These are phyloP conservation scores for Parazoanthus atlanticus DNA, from an alignment of 92 coral and sea anemone species.

Conservation along the genomic window DNA sequence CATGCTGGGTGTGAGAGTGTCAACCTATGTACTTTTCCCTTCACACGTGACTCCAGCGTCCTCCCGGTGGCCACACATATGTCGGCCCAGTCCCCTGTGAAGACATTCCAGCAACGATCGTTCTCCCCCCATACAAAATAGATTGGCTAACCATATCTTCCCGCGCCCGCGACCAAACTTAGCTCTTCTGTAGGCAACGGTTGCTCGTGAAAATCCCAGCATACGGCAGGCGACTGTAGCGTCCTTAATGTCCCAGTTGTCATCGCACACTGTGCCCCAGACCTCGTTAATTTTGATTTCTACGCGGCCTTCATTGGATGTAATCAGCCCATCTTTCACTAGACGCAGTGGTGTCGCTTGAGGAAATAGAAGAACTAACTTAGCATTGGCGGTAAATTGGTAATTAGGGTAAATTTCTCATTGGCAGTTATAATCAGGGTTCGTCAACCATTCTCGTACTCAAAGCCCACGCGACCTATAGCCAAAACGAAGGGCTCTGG, in stretches of 20 bases:
- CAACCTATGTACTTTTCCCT: not conserved
- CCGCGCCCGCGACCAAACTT: slow-evolving; percentile 40
- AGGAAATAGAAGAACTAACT: not conserved
- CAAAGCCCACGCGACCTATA: no score
- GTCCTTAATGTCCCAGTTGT: slow-evolving; percentile 28
- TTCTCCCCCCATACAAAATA: slow-evolving; percentile 24
- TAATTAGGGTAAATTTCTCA: no score
- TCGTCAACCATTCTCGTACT: no score
- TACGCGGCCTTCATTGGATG: slow-evolving; percentile 17
- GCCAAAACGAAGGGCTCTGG: no score
- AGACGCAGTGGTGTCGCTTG: not conserved
- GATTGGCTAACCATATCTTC: slow-evolving; percentile 25
- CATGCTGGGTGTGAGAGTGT: not conserved
- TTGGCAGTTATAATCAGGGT: no score
- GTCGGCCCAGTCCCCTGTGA: slow-evolving; percentile 5
- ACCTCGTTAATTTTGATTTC: slow-evolving; percentile 13
- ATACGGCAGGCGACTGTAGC: slow-evolving; percentile 20
- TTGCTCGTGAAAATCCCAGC: slow-evolving; percentile 37
- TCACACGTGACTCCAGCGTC: slow-evolving; percentile 21
- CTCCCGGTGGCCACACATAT: slow-evolving; percentile 3
- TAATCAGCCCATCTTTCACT: not conserved
- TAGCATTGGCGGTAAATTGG: not conserved
- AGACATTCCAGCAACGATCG: slow-evolving; percentile 29
- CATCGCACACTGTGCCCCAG: slow-evolving; percentile 27
- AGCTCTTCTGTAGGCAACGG: slow-evolving; percentile 9